A percentile compares a stretch with the other conserved stretches of the same genome.
phyloP scores from a whole-genome alignment of 2,797 vertebrate genomes.

The Clarias laeviceps region DNA sequence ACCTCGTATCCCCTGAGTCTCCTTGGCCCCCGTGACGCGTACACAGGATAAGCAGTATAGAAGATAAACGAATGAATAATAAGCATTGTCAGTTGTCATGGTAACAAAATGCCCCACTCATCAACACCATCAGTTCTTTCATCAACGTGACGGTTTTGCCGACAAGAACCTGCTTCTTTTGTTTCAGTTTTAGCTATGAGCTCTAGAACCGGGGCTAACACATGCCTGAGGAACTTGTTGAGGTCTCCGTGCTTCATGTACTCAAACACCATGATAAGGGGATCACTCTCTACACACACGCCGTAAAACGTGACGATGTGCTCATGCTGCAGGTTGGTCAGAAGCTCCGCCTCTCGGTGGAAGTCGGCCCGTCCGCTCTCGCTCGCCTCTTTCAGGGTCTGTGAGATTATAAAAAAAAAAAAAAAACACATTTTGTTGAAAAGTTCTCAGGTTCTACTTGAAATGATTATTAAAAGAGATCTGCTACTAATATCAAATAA shows the following conservation, averaged over 20 bases:
- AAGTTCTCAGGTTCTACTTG: not conserved
- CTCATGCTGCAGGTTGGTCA: constrained; percentile 96
- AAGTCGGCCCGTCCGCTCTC: constrained; percentile 97
- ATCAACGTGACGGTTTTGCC: not conserved
- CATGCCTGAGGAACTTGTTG: constrained; percentile 98
- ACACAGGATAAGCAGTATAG: no score
- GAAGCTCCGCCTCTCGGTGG: constrained; percentile 93
- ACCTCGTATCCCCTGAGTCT: no score
- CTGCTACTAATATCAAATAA: not conserved
- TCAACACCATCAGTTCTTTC: not conserved
- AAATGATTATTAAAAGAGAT: not conserved
- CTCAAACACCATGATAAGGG: constrained; percentile 98
- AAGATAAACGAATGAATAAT: no score
- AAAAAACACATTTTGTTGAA: not conserved
- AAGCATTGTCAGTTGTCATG: not conserved
- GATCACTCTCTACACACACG: constrained; percentile 95
- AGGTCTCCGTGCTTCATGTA: constrained; percentile 99
- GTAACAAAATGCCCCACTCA: not conserved
- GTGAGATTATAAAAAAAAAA: not conserved
- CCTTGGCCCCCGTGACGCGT: no score
- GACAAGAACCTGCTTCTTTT: not conserved
- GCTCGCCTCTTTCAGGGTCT: constrained; percentile 97
- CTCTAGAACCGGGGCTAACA: not conserved
- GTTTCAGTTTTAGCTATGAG: not conserved
- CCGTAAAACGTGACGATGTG: constrained; percentile 98